Conservation (phyloP, 2,113 vertebrate species). For the Cyanoderma ruficeps region DNA sequence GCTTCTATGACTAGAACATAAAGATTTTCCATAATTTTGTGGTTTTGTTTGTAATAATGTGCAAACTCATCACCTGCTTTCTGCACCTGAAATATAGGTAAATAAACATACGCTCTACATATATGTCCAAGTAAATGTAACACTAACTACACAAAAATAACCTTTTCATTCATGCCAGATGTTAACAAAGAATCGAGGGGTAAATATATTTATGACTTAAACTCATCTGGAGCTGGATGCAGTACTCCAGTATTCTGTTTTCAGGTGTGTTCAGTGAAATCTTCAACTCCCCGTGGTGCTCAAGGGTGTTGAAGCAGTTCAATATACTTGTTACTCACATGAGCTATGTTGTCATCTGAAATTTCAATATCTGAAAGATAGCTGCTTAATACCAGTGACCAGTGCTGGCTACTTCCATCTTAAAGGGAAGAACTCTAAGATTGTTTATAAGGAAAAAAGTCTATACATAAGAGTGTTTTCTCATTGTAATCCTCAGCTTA, state of each 20-base stretch:
- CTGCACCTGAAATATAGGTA: neutral
- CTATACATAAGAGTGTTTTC: neutral
- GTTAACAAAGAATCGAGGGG: neutral
- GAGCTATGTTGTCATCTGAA: neutral
- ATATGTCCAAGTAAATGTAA: neutral
- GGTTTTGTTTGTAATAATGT: neutral
- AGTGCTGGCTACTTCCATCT: neutral
- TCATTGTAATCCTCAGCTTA: neutral
- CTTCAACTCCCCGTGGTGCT: neutral
- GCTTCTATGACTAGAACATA: neutral
- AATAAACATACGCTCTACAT: neutral
- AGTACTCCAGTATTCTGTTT: neutral
- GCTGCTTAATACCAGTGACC: neutral
- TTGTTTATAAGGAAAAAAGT: neutral
- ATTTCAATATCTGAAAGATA: neutral
- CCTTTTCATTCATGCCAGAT: neutral
- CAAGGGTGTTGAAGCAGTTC: neutral
- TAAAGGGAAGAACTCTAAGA: neutral
- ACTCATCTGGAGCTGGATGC: fast-evolving
- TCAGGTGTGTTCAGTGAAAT: neutral
- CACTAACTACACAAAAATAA: neutral
- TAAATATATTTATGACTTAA: neutral
- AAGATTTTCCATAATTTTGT: neutral
- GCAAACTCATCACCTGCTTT: neutral
- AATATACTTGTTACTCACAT: neutral